A percentile compares a stretch with the other conserved stretches of the same genome.
These are phyloP conservation scores for Troilus luridus DNA, from an alignment of 2,888 invertebrate species.

Conservation along the genomic window DNA sequence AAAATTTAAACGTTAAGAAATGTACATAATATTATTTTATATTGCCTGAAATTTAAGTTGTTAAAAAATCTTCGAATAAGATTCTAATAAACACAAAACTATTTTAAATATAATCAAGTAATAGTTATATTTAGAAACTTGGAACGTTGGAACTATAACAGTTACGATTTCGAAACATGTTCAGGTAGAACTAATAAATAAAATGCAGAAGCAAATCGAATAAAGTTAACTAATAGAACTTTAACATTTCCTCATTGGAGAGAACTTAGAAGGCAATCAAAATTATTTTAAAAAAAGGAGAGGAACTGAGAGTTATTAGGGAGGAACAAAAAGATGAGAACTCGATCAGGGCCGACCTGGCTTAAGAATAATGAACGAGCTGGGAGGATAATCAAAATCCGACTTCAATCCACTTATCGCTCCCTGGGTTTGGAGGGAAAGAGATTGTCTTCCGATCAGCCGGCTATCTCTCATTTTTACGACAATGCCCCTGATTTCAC, in stretches of 20 bases:
- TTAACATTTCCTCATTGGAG: background rate
- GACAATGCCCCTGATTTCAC: background rate
- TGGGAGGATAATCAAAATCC: constrained; percentile 10
- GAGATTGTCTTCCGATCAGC: background rate
- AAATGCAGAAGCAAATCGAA: background rate
- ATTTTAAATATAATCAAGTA: too few relatives aligned
- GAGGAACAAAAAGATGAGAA: constrained; percentile 9
- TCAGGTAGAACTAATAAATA: background rate
- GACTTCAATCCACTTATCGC: constrained; percentile 20
- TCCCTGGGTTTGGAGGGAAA: background rate
- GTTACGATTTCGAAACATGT: background rate
- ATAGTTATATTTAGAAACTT: background rate
- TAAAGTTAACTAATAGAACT: background rate
- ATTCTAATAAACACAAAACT: too few relatives aligned
- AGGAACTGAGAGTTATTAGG: background rate
- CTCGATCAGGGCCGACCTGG: background rate
- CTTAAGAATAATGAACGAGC: constrained; percentile 37
- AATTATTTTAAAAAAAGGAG: background rate
- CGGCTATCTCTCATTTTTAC: background rate
- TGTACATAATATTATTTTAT: too few relatives aligned
- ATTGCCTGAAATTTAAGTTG: too few relatives aligned
- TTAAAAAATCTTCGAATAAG: too few relatives aligned
- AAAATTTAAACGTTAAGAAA: too few relatives aligned
- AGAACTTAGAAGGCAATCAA: background rate
- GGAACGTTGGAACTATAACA: background rate